Base-by-base conservation (phyloP, 2,113 vertebrate genomes). In the Halcyon malimbica region DNA sequence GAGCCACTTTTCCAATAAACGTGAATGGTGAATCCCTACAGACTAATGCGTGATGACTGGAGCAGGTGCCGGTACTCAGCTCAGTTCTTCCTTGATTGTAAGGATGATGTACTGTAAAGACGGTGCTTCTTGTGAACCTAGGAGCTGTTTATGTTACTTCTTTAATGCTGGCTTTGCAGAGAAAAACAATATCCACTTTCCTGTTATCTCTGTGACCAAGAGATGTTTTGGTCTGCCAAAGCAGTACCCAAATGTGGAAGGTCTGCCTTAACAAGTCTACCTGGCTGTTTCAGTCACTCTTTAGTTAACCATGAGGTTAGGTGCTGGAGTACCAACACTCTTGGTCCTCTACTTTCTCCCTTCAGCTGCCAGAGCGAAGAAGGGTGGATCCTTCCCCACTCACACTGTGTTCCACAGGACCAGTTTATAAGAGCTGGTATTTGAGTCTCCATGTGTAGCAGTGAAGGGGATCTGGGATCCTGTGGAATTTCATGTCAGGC, bases 401-500 rank as follows among this genome's bases (percentile, higher is more conserved):
- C 17, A 5, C 76, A 82, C 46, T 31, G 25, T 67, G 26, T 65
- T 56, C 64, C 18, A n/a, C 13, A 16, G 39, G n/a, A 54, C 39
- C 12, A 12, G 25, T 16, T 90, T 69, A 10, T 74, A 21, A 77
- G 62, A 68, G 13, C 12, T 67, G 35, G 41, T 25, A 16, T 14
- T 62, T 0, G 1, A 5, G 35, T 67, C 13, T 86, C 50, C 0
- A 0, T 31, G 67, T 54, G n/a, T 42, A 75, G 10, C 44, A 59
- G 44, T 28, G n/a, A 87, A 42, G n/a, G 56, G 31, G 26, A 54
- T 60, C 48, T 42, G 31, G n/a, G 39, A 60, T 65, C 25, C 12
- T 0, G 1, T 21, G 28, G 0, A 1, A 51, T 29, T 56, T 35
- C 17, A 2, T 6, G 13, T 51, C 25, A 84, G 46, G 77, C 56